Evolutionary conservation across 2,797 vertebrate species (phyloP), one percentile per base, ranked within the genome.

Genomic region (Balearica regulorum): DNA sequence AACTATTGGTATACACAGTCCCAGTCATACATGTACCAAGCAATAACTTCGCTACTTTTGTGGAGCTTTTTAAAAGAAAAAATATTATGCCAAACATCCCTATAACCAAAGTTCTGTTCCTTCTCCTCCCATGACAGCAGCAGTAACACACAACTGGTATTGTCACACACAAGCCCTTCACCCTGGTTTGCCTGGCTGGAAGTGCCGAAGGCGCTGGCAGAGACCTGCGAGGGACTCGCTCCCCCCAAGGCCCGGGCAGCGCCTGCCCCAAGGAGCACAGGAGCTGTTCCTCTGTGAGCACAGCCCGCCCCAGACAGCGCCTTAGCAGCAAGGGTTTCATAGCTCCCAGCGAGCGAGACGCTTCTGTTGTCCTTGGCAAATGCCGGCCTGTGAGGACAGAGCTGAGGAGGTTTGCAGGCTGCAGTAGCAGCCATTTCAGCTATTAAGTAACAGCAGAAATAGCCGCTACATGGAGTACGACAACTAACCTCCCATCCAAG

Each of bases 171-270:
- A 19, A 49, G n/a, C 49, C n/a, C 46, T 60, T 29, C 14, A 15
- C 6, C 60, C 18, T 4, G 37, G 43, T 22, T 25, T 10, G 1
- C 4, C 37, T 8, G 29, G 33, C 57, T n/a, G 70, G 49, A 54
- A 24, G 12, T 6, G 41, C 35, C 1, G 1, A 8, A 2, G 7
- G 62, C 17, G 9, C 29, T 21, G 16, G 5, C 20, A 13, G 39
- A 15, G 31, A 15, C n/a, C n/a, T 2, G 3, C 5, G 6, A 9
- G 14, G 37, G n/a, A 5, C 37, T 29, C 20, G 20, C 37, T 37
- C 44, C 37, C 33, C 33, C 6, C 1, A 21, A 33, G 48, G 26
- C 20, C 0, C 7, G 62, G 62, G 9, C 64, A 16, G 1, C 0
- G 16, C 41, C 37, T 20, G n/a, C n/a, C 65, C 2, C 2, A 8